Conservation (phyloP, 2,888 invertebrate genomes). For the Octodonta nipae region DNA sequence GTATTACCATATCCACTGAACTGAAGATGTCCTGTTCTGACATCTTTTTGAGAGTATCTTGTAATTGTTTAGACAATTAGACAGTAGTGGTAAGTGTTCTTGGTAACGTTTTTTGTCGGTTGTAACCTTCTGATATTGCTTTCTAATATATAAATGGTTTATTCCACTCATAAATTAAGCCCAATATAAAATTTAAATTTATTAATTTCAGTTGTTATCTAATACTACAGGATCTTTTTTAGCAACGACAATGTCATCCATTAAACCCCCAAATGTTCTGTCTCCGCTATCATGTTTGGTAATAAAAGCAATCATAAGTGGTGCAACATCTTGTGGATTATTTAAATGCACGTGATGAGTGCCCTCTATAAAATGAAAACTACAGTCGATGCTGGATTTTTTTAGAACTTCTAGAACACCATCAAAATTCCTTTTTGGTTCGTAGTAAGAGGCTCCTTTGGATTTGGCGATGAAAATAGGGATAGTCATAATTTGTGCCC, state of each 20-base stretch:
- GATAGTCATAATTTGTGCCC: conserved; percentile 44
- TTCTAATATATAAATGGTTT: too few relatives aligned
- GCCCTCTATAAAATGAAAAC: conserved; percentile 50
- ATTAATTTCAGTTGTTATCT: too few relatives aligned
- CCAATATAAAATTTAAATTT: too few relatives aligned
- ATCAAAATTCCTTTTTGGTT: conserved; percentile 42
- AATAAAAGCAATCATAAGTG: conserved; percentile 27
- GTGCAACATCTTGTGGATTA: conserved; percentile 42
- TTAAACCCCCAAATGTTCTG: conserved; percentile 15
- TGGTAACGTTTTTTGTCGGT: too few relatives aligned
- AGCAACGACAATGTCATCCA: conserved; percentile 8
- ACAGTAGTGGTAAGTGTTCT: too few relatives aligned
- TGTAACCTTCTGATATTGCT: too few relatives aligned
- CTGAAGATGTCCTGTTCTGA: too few relatives aligned
- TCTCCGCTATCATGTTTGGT: conserved; percentile 16
- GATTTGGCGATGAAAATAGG: conserved; percentile 46
- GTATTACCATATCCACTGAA: too few relatives aligned
- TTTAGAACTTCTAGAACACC: conserved; percentile 43
- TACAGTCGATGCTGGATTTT: conserved; percentile 41
- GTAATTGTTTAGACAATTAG: too few relatives aligned
- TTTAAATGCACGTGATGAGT: conserved; percentile 66
- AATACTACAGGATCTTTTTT: too few relatives aligned
- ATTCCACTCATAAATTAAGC: too few relatives aligned
- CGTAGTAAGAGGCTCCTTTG: conserved; percentile 41
- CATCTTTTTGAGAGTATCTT: too few relatives aligned